Base-by-base conservation (phyloP, 1,140 invertebrate genomes). In the Marisa cornuarietis region DNA sequence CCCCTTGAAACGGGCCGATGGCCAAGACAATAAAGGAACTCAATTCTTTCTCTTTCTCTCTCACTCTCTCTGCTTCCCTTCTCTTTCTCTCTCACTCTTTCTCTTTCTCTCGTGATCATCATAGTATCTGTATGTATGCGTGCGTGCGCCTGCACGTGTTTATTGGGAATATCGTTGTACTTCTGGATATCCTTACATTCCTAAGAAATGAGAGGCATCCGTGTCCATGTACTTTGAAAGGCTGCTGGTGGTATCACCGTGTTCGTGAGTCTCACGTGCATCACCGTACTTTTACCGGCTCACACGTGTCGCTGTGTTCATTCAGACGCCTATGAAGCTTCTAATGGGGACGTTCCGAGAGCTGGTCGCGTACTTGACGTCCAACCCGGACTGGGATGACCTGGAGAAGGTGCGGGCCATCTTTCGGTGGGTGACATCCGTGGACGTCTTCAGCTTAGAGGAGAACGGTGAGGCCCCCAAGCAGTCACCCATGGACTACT, bases 401-500 rank as follows among this genome's bases (percentile, higher is more conserved):
- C 71, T 89, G 31, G 84, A 78, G 52, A 87, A 85, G 74, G 83
- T 88, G 9, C 80, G 88, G 24, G 85, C 88, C 65, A 87, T 90
- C 20, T 90, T 89, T 76, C 81, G 82, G 42, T 90, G 88, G 88
- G 83, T 88, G 58, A 88, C 88, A 0, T 87, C 88, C 49, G 83
- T 90, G 22, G 87, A 90, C 79, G 85, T 88, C 42, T 86, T 86
- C 83, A 87, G 83, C 65, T 63, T 88, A 0, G 80, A 85, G 74
- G 77, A 85, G 8, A 84, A 87, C 4, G 80, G 72, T 6, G 79
- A 83, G 16, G 85, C 86, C 1, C 86, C 86, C 1, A 83, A 81
- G 16, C 83, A 87, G 22, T 88, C 86, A 0, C 89, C 89, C 5
- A 83, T 88, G 71, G 89, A 90, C 72, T 89, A 89, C 61, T 87